A percentile compares a stretch with the other conserved stretches of the same genome.
Conservation (phyloP, 2,797 vertebrate species). For the Sebastes goodei region DNA sequence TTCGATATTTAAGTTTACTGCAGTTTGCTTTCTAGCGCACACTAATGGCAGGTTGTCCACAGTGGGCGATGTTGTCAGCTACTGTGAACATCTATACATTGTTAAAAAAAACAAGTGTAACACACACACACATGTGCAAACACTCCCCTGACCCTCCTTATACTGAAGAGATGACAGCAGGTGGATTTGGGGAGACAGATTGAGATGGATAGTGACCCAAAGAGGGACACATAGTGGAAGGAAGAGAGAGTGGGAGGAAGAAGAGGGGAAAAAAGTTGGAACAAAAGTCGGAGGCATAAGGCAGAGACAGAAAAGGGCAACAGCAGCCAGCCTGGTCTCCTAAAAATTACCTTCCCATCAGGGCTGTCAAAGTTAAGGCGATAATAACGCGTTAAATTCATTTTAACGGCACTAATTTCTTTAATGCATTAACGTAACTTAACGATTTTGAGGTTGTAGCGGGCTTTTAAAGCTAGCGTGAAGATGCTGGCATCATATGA, state of each 20-base stretch:
- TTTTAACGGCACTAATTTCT: too few species aligned
- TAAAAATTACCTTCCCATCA: too few species aligned
- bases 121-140: not conserved
- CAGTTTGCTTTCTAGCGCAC: not conserved
- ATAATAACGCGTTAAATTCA: too few species aligned
- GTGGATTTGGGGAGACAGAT: conserved; percentile 47
- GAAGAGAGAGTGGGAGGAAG: not conserved
- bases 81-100: not conserved
- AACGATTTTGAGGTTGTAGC: too few species aligned
- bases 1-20: not conserved
- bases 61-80: not conserved
- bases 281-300: not conserved
- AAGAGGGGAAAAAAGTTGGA: not conserved
- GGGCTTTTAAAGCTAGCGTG: too few species aligned
- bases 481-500: too few species aligned
- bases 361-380: too few species aligned
- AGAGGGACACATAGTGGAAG: conserved; percentile 25
- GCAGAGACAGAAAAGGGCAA: not conserved
- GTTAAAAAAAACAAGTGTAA: conserved; percentile 20
- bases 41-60: not conserved
- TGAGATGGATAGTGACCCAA: conserved; percentile 54
- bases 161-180: conserved; percentile 38
- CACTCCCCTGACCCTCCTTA: conserved; percentile 45
- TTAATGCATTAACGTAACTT: too few species aligned
- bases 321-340: not conserved